Evolutionary conservation across 2,888 invertebrate genomes (phyloP), one percentile per base, ranked within the genome.

Genomic region (Pheosia gnoma): DNA sequence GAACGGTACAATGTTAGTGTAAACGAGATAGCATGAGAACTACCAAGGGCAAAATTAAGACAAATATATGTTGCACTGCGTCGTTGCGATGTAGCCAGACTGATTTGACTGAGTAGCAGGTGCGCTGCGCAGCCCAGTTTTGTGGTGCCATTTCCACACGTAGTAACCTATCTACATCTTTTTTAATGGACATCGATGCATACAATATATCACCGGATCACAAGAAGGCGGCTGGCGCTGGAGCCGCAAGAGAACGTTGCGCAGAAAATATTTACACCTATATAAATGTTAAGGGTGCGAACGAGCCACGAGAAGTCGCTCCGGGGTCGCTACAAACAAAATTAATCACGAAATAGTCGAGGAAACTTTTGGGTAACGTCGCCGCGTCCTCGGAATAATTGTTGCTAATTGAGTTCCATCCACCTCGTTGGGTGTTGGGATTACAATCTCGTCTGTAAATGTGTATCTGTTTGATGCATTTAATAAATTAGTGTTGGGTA

Each of bases 351-450:
- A 85, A 89, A 89, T 89, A 88, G 89, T 87, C 86, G 78, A 80
- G 80, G 77, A 84, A 89, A 89, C 81, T 90, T 90, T 88, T 79
- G 87, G 89, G 88, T 83, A 78, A 80, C 82, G 83, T 85, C 80
- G 85, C 80, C 79, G 82, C 86, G 82, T 77, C 81, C 84, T 84
- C 77, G 83, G 85, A 85, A 86, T 91, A 90, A 91, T 89, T 90
- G 91, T 86, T 86, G 87, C 86, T 91, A 91, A 91, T 90, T 89
- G 90, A 89, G 90, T 89, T 88, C 81, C 83, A 81, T 82, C 84
- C 81, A 88, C 86, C 87, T 87, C 86, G 81, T 77, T 74, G 79
- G 78, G 72, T 78, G 58, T 62, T 74, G 72, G 71, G 78, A 79
- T 83, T 78, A 82, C 82, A 77, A 80, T 77, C 68, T 75, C 65